These are phyloP conservation scores for Chelonia mydas DNA, from an alignment of 2,797 vertebrate genomes.

Conservation along the genomic window DNA sequence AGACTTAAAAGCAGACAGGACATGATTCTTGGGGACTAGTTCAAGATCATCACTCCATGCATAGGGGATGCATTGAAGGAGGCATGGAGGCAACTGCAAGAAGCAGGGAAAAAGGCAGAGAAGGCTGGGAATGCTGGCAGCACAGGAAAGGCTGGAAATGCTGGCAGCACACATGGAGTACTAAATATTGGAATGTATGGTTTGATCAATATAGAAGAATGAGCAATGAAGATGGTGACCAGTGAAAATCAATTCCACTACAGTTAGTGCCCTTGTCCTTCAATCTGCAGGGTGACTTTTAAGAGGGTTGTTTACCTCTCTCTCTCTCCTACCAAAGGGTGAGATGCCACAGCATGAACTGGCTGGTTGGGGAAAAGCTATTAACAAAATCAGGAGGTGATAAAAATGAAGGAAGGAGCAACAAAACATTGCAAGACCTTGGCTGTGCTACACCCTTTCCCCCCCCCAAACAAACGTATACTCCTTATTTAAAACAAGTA, in stretches of 20 bases:
- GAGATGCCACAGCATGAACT: background rate
- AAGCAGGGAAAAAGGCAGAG: background rate
- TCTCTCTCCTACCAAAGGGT: background rate
- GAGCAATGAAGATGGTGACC: constrained; percentile 1
- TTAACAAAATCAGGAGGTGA: background rate
- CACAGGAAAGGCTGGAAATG: background rate
- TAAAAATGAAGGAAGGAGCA: background rate
- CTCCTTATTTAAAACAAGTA: background rate
- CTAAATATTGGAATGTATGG: background rate
- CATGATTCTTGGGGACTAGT: background rate
- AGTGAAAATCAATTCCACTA: constrained; percentile 8
- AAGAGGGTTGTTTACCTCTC: background rate
- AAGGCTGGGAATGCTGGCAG: background rate
- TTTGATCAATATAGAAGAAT: background rate
- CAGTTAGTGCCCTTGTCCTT: background rate
- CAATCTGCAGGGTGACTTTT: constrained; percentile 10
- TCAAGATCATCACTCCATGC: background rate
- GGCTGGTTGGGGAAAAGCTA: background rate
- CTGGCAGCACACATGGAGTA: background rate
- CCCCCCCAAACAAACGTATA: background rate
- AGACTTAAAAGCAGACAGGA: background rate
- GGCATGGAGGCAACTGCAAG: fast-evolving
- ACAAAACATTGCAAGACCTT: background rate
- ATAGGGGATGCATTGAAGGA: fast-evolving
- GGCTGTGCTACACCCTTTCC: background rate